Evolutionary conservation across 1,140 invertebrate genomes (phyloP).

Genomic region (Pogonomyrmex californicus): DNA sequence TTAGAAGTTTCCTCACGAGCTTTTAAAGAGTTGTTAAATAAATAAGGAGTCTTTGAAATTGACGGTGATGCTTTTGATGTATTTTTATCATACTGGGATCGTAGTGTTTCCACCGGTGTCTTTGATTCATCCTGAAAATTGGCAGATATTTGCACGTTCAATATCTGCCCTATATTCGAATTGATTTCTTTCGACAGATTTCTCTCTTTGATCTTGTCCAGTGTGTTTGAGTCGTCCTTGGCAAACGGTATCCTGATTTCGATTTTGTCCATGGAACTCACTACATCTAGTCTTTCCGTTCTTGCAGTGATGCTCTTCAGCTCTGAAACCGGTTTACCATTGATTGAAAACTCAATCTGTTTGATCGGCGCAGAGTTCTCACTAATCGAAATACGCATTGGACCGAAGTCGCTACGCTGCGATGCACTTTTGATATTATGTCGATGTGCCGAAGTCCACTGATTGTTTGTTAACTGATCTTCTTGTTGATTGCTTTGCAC

Average conservation of each 20-base stretch:
- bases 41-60: background rate
- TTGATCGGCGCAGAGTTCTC: conserved; percentile 69
- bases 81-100: background rate
- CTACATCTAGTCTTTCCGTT: conserved; percentile 67
- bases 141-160: conserved; percentile 69
- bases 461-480: background rate
- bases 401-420: conserved; percentile 40
- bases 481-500: conserved; percentile 46
- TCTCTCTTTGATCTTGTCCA: background rate
- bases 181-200: background rate
- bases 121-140: conserved; percentile 58
- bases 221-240: background rate
- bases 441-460: background rate
- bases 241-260: conserved; percentile 74
- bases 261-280: conserved; percentile 71
- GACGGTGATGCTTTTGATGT: conserved; percentile 24
- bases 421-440: background rate
- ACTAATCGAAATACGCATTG: conserved; percentile 74
- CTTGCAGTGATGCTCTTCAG: conserved; percentile 69
- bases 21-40: background rate
- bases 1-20: background rate
- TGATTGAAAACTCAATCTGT: conserved; percentile 76
- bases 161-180: conserved; percentile 1
- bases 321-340: conserved; percentile 71
- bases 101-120: background rate